Base-by-base conservation (phyloP, 1,140 invertebrate genomes). In the Stratiolaelaps scimitus region DNA sequence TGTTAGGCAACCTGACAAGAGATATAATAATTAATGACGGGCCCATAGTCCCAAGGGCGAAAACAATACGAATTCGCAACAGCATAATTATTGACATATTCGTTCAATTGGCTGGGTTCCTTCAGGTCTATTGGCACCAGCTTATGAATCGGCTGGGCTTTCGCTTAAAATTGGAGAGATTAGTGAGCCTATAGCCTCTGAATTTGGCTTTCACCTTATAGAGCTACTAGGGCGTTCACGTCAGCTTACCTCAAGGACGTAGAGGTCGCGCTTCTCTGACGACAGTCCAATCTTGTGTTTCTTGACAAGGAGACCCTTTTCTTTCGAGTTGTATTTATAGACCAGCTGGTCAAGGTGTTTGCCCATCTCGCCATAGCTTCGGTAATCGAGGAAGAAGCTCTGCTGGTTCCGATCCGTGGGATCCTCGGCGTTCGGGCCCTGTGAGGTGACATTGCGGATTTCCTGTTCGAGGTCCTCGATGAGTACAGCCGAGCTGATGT, bases 271-370 rank as follows among this genome's bases (percentile, higher is more conserved):
- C 23, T 60, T 60, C 23, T 60, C 53, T 17, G 53, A 60, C 26
- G 53, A 60, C 26, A 60, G 53, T 23, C 53, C 53, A 34, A 60
- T 60, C 53, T 60, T 60, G 53, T 60, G 53, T 23, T 60, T 60
- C 15, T 19, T 34, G 2, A 60, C 53, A 26, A 60, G 53, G 4
- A 60, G 53, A 60, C 53, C 53, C 53, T 60, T 60, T 13, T 60
- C 53, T 60, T 60, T 60, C 6, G 53, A 60, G 23, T 60, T 60
- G 53, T 60, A 60, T 23, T 60, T 60, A 26, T 60, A 60, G 53
- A 60, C 53, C 15, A 60, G 53, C 53, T 20, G 53, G 34, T 60
- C 53, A 17, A 60, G 20, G 34, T 60, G 23, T 23, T 60, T 60
- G 15, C 26, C 20, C 17, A 60, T 60, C 34, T 60, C 53, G 13